Percentiles rank a stretch among this genome's conserved stretches.
Evolutionary conservation across 1,140 invertebrate genomes (phyloP).

Genomic region (Bombus sibiricus): DNA sequence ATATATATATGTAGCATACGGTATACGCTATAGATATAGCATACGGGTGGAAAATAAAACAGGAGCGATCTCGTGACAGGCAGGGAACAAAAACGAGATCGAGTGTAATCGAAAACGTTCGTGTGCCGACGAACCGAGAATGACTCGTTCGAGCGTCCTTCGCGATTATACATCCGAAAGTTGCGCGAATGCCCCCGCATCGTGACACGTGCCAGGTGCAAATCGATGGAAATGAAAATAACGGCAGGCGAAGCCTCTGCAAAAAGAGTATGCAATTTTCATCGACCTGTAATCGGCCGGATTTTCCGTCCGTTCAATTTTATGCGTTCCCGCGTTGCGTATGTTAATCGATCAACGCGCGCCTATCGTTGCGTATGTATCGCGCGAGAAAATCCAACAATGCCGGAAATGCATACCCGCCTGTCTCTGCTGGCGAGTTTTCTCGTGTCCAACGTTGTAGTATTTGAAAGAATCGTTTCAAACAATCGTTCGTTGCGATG

Average conservation of each 20-base stretch:
- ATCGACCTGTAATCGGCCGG: background rate
- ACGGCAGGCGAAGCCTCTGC: background rate
- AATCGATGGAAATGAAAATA: slow-evolving; percentile 35
- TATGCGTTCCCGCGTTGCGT: slow-evolving; percentile 21
- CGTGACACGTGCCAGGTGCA: slow-evolving; percentile 44
- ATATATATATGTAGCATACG: too few species aligned
- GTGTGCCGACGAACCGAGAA: slow-evolving; percentile 7
- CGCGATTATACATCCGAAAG: slow-evolving; percentile 38
- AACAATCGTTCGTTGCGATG: too few species aligned
- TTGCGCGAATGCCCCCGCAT: background rate
- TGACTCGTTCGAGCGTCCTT: slow-evolving; percentile 37
- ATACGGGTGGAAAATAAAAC: background rate
- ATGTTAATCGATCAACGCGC: slow-evolving; percentile 31
- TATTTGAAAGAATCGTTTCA: background rate
- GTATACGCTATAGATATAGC: background rate
- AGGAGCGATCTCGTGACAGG: background rate
- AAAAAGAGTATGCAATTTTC: slow-evolving; percentile 37
- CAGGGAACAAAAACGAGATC: slow-evolving; percentile 44
- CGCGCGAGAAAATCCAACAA: background rate
- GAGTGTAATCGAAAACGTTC: slow-evolving; percentile 44
- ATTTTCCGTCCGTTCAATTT: slow-evolving; percentile 20
- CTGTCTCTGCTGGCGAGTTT: background rate
- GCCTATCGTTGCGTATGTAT: background rate
- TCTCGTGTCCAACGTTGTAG: background rate
- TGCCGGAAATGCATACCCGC: background rate